Conservation (phyloP, 2,113 vertebrate genomes). For the Rhadina sibilatrix region DNA sequence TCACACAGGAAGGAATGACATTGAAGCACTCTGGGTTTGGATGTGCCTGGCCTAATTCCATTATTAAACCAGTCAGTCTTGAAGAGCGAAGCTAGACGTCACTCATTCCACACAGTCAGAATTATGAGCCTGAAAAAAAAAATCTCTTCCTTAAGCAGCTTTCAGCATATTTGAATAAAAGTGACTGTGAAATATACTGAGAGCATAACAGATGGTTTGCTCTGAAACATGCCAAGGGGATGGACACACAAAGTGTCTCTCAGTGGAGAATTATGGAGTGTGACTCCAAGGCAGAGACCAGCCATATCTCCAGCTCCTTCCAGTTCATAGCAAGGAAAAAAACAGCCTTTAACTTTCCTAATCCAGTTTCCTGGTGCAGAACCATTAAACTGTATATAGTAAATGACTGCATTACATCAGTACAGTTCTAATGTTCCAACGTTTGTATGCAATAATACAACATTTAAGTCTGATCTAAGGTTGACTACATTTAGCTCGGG, state of each 20-base stretch:
- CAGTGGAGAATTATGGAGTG: not conserved
- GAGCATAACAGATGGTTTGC: slow-evolving; percentile 9
- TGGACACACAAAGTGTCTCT: not conserved
- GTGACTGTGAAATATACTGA: not conserved
- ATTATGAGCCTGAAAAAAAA: not conserved
- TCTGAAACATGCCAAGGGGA: not conserved
- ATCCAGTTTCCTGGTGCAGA: not conserved
- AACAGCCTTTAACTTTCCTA: not conserved
- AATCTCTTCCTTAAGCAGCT: slow-evolving; percentile 14
- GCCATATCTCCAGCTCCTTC: not conserved
- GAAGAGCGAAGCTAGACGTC: not conserved
- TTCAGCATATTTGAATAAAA: slow-evolving; percentile 15
- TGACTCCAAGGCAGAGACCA: not conserved
- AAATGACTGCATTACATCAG: not conserved
- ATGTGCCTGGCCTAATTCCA: not conserved
- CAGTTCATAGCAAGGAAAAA: not conserved
- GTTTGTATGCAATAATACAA: not conserved
- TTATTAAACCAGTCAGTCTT: not conserved
- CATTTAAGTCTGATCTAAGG: not conserved
- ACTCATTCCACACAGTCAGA: not conserved
- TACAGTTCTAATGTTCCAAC: not conserved
- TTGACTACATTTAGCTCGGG: not conserved
- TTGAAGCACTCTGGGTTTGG: rapidly evolving
- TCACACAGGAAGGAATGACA: not conserved
- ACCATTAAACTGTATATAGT: not conserved